Conservation (phyloP, 2,888 invertebrate genomes). For the Kryphioiulus occultus region DNA sequence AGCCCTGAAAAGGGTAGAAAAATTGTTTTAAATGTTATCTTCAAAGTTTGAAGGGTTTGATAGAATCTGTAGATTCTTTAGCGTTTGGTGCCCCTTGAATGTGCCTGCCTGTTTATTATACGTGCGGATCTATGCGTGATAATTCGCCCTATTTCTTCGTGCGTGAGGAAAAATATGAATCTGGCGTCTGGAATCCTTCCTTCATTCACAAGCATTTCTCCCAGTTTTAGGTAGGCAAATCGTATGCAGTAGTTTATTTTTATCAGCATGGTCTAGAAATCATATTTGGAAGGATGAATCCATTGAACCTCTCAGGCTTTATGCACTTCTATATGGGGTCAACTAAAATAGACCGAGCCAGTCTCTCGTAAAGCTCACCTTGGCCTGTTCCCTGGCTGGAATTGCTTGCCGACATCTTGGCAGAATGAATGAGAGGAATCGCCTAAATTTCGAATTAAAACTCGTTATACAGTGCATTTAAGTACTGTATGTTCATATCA, state of each 20-base stretch:
- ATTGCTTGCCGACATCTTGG: not conserved
- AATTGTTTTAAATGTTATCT: too few species aligned
- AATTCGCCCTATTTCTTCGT: constrained; percentile 54
- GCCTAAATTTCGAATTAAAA: not conserved
- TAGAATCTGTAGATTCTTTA: too few species aligned
- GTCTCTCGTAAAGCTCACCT: not conserved
- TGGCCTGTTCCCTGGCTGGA: not conserved
- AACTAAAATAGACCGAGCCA: not conserved
- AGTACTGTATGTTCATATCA: not conserved
- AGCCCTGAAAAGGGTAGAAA: not conserved
- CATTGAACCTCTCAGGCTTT: not conserved
- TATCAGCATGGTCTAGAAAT: constrained; percentile 52
- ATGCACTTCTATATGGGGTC: not conserved
- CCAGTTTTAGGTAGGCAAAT: constrained; percentile 52
- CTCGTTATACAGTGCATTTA: not conserved
- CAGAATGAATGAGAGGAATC: not conserved
- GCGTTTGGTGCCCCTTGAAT: too few species aligned
- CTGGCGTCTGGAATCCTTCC: constrained; percentile 54
- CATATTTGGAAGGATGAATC: not conserved
- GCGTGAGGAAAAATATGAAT: constrained; percentile 54
- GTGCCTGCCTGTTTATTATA: constrained; percentile 22
- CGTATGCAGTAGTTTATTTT: constrained; percentile 52
- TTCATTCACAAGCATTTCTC: constrained; percentile 53
- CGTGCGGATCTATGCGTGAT: constrained; percentile 52
- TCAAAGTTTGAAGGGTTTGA: too few species aligned